These are phyloP conservation scores for Drosophila eugracilis DNA, from an alignment of 1,140 invertebrate species.

Conservation along the genomic window DNA sequence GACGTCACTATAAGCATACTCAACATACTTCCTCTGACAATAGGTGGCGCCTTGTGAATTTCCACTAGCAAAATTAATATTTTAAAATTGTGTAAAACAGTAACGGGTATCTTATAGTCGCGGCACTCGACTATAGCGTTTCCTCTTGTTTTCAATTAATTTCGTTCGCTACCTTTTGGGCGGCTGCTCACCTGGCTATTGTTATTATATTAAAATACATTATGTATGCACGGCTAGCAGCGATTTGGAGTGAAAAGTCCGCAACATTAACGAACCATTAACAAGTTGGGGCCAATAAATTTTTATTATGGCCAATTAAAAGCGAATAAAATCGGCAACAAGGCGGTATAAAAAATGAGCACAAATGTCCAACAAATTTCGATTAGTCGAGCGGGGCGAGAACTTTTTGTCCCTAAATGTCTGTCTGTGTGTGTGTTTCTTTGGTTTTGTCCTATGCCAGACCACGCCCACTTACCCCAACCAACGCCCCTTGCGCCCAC, in stretches of 20 bases:
- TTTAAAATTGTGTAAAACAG: too few relatives aligned
- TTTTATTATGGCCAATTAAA: conserved; percentile 83
- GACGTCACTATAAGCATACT: too few relatives aligned
- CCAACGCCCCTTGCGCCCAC: conserved; percentile 19
- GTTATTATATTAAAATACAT: conserved; percentile 25
- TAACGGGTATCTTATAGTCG: too few relatives aligned
- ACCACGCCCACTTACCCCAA: conserved; percentile 11
- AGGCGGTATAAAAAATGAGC: conserved; percentile 69
- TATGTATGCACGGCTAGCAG: conserved; percentile 23
- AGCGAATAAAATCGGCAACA: conserved; percentile 73
- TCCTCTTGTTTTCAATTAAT: conserved; percentile 55
- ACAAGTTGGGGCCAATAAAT: conserved; percentile 76
- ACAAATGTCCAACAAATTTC: conserved; percentile 81
- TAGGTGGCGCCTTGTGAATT: too few relatives aligned
- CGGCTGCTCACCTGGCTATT: conserved; percentile 20
- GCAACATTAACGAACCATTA: conserved; percentile 79
- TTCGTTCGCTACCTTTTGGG: conserved; percentile 5
- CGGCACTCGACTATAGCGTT: too few relatives aligned
- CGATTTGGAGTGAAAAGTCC: conserved; percentile 52
- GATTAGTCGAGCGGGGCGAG: conserved; percentile 67
- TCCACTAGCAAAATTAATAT: too few relatives aligned
- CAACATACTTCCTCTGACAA: too few relatives aligned
- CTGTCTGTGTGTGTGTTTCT: conserved; percentile 30
- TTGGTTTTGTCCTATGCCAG: conserved; percentile 45
- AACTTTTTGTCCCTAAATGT: too few relatives aligned